Evolutionary conservation across 1,140 invertebrate species (phyloP).

Genomic region (Zeugodacus cucurbitae): DNA sequence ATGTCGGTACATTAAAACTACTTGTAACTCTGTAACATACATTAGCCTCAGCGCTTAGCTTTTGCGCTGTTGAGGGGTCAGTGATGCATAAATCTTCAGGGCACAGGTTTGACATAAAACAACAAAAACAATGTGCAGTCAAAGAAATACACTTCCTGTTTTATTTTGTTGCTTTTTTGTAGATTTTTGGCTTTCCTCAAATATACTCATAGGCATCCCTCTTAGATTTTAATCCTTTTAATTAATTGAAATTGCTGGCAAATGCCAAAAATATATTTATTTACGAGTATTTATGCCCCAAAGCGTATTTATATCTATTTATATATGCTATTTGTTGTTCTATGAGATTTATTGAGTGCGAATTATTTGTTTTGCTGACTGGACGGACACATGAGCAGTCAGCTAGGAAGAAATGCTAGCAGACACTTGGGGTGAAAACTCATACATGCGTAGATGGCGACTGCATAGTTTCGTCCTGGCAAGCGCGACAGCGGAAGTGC

Average conservation of each 20-base stretch:
- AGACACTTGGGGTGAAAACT: background rate
- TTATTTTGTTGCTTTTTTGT: background rate
- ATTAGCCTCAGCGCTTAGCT: background rate
- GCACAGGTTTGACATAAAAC: background rate
- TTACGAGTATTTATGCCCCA: slow-evolving; percentile 32
- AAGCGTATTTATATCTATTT: slow-evolving; percentile 35
- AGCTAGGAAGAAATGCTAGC: background rate
- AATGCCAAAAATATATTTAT: slow-evolving; percentile 39
- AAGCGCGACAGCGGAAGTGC: slow-evolving; percentile 32
- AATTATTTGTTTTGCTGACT: slow-evolving; percentile 38
- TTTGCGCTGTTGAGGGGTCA: background rate
- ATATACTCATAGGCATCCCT: background rate
- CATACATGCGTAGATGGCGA: background rate
- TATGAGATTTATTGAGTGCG: slow-evolving; percentile 40
- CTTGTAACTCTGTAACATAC: slow-evolving; percentile 3
- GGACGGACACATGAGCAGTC: background rate
- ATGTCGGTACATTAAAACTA: slow-evolving; percentile 27
- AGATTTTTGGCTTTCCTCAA: background rate
- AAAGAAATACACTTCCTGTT: background rate
- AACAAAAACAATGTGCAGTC: background rate
- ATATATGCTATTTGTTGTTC: slow-evolving; percentile 22
- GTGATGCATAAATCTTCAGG: background rate
- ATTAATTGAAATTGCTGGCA: slow-evolving; percentile 41
- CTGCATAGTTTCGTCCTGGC: background rate
- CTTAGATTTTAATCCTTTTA: slow-evolving; percentile 40